Conservation (phyloP, 1,140 invertebrate species). For the Apis laboriosa region DNA sequence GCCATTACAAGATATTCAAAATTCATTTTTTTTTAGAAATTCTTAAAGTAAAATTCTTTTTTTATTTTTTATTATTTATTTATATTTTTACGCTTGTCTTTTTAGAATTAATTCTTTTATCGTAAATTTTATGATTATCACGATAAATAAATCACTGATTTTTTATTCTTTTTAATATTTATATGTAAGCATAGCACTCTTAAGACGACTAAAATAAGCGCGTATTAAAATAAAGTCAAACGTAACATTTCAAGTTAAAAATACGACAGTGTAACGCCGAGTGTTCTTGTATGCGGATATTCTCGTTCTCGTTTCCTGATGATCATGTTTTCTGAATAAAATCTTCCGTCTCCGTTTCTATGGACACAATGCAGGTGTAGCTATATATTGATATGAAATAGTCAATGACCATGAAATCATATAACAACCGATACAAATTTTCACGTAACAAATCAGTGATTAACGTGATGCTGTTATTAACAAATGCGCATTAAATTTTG, state of each 20-base stretch:
- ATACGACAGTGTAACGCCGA: conserved; percentile 38
- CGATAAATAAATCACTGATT: background rate
- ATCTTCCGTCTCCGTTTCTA: conserved; percentile 12
- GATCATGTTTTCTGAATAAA: conserved; percentile 26
- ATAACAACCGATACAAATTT: background rate
- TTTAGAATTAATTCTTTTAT: background rate
- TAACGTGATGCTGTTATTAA: conserved; percentile 14
- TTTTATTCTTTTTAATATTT: background rate
- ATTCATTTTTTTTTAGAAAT: too few relatives aligned
- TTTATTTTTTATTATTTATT: background rate
- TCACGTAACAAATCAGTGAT: conserved; percentile 17
- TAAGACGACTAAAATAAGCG: conserved; percentile 10
- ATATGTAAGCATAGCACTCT: background rate
- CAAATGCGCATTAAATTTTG: conserved; percentile 5
- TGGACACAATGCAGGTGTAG: conserved; percentile 26
- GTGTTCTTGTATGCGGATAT: conserved; percentile 35
- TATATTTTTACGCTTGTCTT: background rate
- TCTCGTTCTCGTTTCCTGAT: conserved; percentile 8
- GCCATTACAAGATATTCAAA: too few relatives aligned
- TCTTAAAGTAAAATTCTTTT: background rate
- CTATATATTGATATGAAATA: background rate
- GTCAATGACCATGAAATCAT: background rate
- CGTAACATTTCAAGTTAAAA: conserved; percentile 36
- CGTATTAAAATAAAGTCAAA: conserved; percentile 29
- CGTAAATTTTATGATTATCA: background rate